Base-by-base conservation (phyloP, 2,888 invertebrate species). In the Encarsia formosa region DNA sequence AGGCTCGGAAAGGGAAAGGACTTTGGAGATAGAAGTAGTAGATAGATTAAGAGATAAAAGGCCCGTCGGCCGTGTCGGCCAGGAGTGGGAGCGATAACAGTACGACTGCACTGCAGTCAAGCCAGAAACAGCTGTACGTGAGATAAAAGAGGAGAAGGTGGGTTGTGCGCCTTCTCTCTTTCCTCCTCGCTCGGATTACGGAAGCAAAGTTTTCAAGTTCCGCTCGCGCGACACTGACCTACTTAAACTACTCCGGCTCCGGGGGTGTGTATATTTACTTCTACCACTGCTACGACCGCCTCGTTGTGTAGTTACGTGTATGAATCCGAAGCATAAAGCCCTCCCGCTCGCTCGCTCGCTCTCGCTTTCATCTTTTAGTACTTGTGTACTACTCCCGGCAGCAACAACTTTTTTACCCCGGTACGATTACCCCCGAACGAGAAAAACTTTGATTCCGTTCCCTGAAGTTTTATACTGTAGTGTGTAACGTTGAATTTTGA, bases 201-300 rank as follows among this genome's bases (percentile, higher is more conserved):
- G 71, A 71, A 71, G 71, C 68, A 64, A 71, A 71, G 70, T 73
- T 73, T 73, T 72, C 72, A 71, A 72, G 71, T 71, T 72, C 70
- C 69, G n/a, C n/a, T n/a, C n/a, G n/a, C n/a, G 67, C 70, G 72
- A 73, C 72, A 72, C 71, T 72, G 72, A 73, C 72, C 72, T 70
- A 73, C 71, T 72, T 72, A n/a, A n/a, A n/a, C n/a, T 70, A 61
- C 64, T 65, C 59, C 58, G 60, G 63, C 66, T 65, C 22, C 31
- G 38, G n/a, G n/a, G n/a, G n/a, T n/a, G n/a, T n/a, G n/a, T n/a
- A n/a, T n/a, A n/a, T 37, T 20, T 37, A 18, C 20, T 22, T 22
- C 38, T 58, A 15, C 18, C 34, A 18, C 20, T 32, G 35, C 38
- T 40, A 31, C 48, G 39, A 41, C 41, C 40, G 41, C 49, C 63